A percentile compares a stretch with the other conserved stretches of the same genome.
Evolutionary conservation across 2,113 vertebrate species (phyloP).

Genomic region (Erythrocercus mccallii): DNA sequence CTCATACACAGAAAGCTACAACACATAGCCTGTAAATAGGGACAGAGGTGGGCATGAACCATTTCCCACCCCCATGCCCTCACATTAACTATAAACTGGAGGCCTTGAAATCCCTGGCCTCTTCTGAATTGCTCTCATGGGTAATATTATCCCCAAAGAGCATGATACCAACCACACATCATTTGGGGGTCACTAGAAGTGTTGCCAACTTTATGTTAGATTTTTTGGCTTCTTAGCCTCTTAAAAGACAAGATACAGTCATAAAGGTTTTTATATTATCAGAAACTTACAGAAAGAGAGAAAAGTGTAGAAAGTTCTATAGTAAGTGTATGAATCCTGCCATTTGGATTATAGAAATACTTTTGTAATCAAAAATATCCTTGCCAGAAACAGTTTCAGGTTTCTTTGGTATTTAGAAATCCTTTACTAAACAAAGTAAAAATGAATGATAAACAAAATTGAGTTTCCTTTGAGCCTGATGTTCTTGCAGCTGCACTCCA

Average conservation of each 20-base stretch:
- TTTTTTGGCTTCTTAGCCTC: neutral
- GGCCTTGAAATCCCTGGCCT: neutral
- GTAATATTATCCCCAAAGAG: neutral
- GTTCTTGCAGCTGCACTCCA: slow-evolving; percentile 57
- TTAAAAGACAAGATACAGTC: neutral
- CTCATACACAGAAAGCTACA: neutral
- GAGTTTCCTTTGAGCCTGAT: slow-evolving; percentile 48
- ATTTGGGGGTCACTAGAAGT: neutral
- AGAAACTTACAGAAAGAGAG: neutral
- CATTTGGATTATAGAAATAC: slow-evolving; percentile 5
- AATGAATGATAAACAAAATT: slow-evolving; percentile 54
- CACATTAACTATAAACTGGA: neutral
- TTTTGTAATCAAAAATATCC: slow-evolving; percentile 38
- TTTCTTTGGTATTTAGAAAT: slow-evolving; percentile 48
- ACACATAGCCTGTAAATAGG: neutral
- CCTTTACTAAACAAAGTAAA: slow-evolving; percentile 57
- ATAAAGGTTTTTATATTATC: neutral
- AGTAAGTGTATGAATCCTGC: neutral
- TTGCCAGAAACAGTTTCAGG: slow-evolving; percentile 26
- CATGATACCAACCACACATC: neutral
- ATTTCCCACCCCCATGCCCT: neutral
- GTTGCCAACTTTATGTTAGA: neutral
- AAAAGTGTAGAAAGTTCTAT: neutral
- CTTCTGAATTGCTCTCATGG: neutral
- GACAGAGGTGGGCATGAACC: neutral